These are phyloP conservation scores for Emydocephalus ijimae DNA, from an alignment of 2,113 vertebrate species.

Conservation along the genomic window DNA sequence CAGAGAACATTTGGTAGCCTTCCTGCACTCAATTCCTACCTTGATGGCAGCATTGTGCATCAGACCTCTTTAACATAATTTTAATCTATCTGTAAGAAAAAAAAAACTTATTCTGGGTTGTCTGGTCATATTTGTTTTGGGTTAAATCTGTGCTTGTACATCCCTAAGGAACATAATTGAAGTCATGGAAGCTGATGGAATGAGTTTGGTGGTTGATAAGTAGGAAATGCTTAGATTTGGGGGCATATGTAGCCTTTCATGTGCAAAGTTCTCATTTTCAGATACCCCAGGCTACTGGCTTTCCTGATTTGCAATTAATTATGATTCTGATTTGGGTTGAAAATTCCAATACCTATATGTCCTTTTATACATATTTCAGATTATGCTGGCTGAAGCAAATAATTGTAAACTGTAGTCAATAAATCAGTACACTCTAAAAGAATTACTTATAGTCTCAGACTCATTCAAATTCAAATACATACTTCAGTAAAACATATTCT, in stretches of 20 bases:
- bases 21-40: conserved; percentile 46
- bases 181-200: conserved; percentile 67
- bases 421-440: conserved; percentile 67
- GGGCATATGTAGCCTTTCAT: conserved; percentile 73
- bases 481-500: conserved; percentile 63
- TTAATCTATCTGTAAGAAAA: conserved; percentile 57
- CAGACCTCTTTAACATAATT: conserved; percentile 58
- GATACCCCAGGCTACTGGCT: conserved; percentile 73
- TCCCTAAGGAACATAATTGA: conserved; percentile 68
- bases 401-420: conserved; percentile 70
- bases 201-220: conserved; percentile 68
- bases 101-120: conserved; percentile 59
- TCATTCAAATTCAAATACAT: conserved; percentile 12
- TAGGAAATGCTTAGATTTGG: conserved; percentile 72
- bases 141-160: conserved; percentile 65
- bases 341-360: conserved; percentile 69
- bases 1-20: conserved; percentile 45
- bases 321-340: conserved; percentile 77
- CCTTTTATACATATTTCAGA: conserved; percentile 73
- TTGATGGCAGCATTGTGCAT: conserved; percentile 61
- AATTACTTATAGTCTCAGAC: conserved; percentile 44
- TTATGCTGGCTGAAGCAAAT: conserved; percentile 72
- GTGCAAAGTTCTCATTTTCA: conserved; percentile 81
- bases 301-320: conserved; percentile 77
- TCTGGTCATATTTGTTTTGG: conserved; percentile 69